A percentile compares a stretch with the other conserved stretches of the same genome.
phyloP scores from a whole-genome alignment of 2,797 vertebrate species.

The Pterois miles region DNA sequence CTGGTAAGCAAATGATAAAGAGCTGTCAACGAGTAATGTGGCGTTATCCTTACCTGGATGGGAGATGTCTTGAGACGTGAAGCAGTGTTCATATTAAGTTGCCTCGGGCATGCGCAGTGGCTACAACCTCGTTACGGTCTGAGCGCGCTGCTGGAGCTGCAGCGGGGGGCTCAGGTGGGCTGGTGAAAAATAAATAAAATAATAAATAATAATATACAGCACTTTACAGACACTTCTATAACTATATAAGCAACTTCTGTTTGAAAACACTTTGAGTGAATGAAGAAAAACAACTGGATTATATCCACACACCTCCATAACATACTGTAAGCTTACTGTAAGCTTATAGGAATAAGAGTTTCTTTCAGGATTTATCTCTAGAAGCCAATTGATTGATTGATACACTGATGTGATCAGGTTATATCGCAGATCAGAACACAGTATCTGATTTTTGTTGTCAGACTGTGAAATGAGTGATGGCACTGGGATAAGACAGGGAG shows the following conservation, averaged over 20 bases:
- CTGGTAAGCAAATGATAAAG: background rate
- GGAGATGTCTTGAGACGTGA: conserved; percentile 70
- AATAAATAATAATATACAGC: no score
- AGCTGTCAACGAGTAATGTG: background rate
- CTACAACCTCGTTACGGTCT: background rate
- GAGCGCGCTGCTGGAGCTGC: background rate
- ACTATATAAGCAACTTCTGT: background rate
- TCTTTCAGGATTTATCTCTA: background rate
- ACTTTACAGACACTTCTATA: background rate
- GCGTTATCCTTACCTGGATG: conserved; percentile 56
- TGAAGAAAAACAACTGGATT: background rate
- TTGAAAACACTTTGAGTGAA: background rate
- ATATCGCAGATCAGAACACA: background rate
- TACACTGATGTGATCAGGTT: conserved; percentile 3
- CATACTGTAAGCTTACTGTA: background rate
- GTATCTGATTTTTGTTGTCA: conserved; percentile 46
- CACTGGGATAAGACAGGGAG: conserved; percentile 52
- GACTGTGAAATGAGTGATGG: conserved; percentile 34
- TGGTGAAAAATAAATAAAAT: no score
- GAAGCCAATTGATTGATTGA: background rate
- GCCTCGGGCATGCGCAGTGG: conserved; percentile 72
- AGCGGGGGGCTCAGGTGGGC: conserved; percentile 38
- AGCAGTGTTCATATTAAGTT: conserved; percentile 44
- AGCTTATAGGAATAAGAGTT: background rate
- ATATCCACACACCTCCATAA: background rate